Evolutionary conservation across 2,113 vertebrate genomes (phyloP).

Genomic region (Pangasianodon hypophthalmus): DNA sequence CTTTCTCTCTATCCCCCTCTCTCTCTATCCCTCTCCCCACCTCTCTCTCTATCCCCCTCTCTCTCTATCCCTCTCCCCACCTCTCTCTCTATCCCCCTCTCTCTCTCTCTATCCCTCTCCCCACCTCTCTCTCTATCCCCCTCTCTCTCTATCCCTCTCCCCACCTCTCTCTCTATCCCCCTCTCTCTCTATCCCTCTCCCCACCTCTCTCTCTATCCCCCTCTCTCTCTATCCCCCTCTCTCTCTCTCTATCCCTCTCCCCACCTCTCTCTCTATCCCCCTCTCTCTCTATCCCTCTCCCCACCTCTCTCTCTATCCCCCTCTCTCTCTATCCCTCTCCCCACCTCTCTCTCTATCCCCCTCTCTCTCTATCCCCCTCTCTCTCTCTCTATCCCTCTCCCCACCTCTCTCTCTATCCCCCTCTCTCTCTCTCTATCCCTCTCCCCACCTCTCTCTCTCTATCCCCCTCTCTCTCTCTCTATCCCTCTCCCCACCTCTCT

Average conservation of each 20-base stretch:
- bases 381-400: neutral
- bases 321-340: neutral
- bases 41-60: no score
- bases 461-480: neutral
- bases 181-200: neutral
- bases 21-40: no score
- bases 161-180: no score
- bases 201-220: neutral
- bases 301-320: no score
- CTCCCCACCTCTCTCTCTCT: neutral
- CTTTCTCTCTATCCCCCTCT: neutral
- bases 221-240: no score
- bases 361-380: no score
- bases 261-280: neutral
- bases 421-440: neutral
- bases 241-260: neutral
- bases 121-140: neutral
- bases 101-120: neutral
- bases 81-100: no score
- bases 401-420: neutral
- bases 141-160: no score
- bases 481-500: neutral
- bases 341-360: neutral
- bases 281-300: no score
- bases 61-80: no score